phyloP scores from a whole-genome alignment of 2,113 vertebrate genomes.

The Pachyramphus minor region DNA sequence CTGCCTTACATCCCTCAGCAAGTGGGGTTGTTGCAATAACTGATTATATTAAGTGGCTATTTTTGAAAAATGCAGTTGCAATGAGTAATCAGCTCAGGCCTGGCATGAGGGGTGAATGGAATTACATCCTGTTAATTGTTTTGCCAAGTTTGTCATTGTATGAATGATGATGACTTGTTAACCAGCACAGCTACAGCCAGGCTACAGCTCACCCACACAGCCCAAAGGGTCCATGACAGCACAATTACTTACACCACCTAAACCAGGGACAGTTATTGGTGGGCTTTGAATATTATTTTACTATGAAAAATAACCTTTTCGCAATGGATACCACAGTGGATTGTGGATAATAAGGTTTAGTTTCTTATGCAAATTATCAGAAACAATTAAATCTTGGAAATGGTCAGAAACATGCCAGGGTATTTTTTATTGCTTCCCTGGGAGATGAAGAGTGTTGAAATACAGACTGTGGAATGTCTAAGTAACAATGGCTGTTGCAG shows the following conservation, averaged over 20 bases:
- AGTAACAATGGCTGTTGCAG: not conserved
- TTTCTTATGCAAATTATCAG: not conserved
- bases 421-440: not conserved
- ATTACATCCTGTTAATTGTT: constrained; percentile 10
- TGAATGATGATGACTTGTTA: not conserved
- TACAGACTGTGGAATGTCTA: not conserved
- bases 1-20: not conserved
- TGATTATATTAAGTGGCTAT: not conserved
- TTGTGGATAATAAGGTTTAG: not conserved
- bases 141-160: not conserved
- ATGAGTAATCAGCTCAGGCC: not conserved
- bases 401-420: not conserved
- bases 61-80: constrained; percentile 9
- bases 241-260: not conserved
- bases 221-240: not conserved
- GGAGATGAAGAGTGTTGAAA: not conserved
- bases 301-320: not conserved
- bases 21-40: not conserved
- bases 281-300: not conserved
- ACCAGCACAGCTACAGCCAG: not conserved
- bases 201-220: not conserved
- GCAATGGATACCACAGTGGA: not conserved
- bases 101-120: not conserved
- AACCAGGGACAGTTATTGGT: not conserved
- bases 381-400: not conserved